Evolutionary conservation across 2,888 invertebrate species (phyloP), one percentile per base, ranked within the genome.

Genomic region (Nezara viridula): DNA sequence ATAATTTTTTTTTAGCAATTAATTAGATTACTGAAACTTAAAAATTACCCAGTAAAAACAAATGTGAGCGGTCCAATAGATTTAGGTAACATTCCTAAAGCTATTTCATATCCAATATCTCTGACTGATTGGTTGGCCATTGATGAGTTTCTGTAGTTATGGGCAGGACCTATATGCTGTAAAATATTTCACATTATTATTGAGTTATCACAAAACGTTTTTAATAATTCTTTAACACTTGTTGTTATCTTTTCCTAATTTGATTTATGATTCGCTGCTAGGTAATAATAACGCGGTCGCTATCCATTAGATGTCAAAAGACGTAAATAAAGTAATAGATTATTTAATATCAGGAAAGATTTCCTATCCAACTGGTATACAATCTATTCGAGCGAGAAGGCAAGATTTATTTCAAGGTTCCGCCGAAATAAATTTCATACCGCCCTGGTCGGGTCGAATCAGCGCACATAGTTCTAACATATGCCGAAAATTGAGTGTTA

Each of bases 81-180:
- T 93, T 97, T 97, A 2, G 99, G 99, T 98, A 99, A 98, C 94
- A 98, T 96, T 7, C 96, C 94, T 88, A 99, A 93, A 0, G 99
- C 96, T 86, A 99, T 98, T 94, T 99, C 99, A 93, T 99, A 99
- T 0, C 99, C 99, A n/a, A 98, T 98, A 93, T 99, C 99, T 32
- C 99, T 94, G 77, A 99, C 97, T 0, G 99, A 98, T 93, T 99
- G 99, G 47, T 97, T 95, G 0, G 99, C 99, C 98, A 99, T 98
- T 92, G 98, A 98, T 0, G 98, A 98, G 93, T 97, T 98, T 55
- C 99, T 95, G 93, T 99, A 99, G 93, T 99, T 99, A 92, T 99
- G 99, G 0, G 99, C 98, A 9, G 98, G 98, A 0, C 98, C 99
- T 91, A 99, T 97, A 92, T 99, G 98, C 96, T 97, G 92, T 9